phyloP scores from a whole-genome alignment of 2,888 invertebrate species.

The Anodontia alba region DNA sequence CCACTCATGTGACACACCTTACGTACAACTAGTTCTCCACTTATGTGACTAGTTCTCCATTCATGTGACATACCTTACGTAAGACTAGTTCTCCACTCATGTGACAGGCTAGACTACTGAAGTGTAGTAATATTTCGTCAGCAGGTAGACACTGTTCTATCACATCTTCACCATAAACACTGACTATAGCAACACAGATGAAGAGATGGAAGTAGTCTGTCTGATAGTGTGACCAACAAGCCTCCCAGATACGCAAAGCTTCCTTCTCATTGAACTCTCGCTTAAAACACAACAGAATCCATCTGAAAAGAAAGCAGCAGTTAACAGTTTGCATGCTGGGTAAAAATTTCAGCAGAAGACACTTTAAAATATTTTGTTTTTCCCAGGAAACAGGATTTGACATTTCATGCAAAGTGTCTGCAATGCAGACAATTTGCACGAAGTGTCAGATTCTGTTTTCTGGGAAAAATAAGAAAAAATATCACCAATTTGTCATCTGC shows the following conservation, averaged over 20 bases:
- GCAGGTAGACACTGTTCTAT: conserved; percentile 95
- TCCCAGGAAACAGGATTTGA: too few relatives aligned
- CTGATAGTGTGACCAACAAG: conserved; percentile 98
- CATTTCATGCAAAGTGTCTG: too few relatives aligned
- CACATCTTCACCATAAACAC: conserved; percentile 93
- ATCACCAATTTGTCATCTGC: too few relatives aligned
- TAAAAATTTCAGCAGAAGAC: too few relatives aligned
- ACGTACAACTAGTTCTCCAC: conserved; percentile 94
- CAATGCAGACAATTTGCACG: too few relatives aligned
- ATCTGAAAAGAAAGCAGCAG: conserved; percentile 86
- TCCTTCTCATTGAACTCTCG: conserved; percentile 95
- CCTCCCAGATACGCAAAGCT: conserved; percentile 97
- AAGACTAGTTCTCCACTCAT: conserved; percentile 97
- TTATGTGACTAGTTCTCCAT: conserved; percentile 99
- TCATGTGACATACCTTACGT: conserved; percentile 90
- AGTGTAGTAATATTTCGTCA: conserved; percentile 97
- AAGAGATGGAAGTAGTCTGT: conserved; percentile 98
- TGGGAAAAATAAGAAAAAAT: too few relatives aligned
- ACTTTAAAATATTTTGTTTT: too few relatives aligned
- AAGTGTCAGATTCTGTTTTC: too few relatives aligned
- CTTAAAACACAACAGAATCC: conserved; percentile 96
- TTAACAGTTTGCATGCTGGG: too few relatives aligned
- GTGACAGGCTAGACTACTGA: conserved; percentile 98
- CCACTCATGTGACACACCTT: conserved; percentile 99
- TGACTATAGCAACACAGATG: conserved; percentile 95